phyloP scores from a whole-genome alignment of 2,797 vertebrate genomes.

The Centroberyx gerrardi region DNA sequence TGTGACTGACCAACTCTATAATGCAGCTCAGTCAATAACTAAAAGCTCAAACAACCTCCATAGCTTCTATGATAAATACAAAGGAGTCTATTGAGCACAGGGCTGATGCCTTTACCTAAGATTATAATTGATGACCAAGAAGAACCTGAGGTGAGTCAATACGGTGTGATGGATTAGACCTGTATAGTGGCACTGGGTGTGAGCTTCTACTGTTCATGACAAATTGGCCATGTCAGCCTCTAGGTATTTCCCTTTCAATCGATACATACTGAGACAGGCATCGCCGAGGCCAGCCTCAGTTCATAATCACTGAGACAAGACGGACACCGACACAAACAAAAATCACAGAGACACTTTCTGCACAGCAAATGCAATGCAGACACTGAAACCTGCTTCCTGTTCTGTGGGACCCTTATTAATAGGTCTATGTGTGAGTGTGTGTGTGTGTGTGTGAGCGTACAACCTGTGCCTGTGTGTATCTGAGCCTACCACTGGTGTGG shows the following conservation, averaged over 20 bases:
- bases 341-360: not conserved
- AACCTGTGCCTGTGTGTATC: not conserved
- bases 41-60: constrained; percentile 24
- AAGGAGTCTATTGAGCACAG: constrained; percentile 29
- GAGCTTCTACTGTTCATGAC: constrained; percentile 63
- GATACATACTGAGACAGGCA: constrained; percentile 62
- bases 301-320: constrained; percentile 45
- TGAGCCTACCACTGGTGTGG: constrained; percentile 31
- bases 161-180: constrained; percentile 65
- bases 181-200: constrained; percentile 50
- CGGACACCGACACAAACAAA: not conserved
- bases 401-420: constrained; percentile 6
- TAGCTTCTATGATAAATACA: constrained; percentile 38
- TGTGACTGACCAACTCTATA: constrained; percentile 1
- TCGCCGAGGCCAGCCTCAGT: constrained; percentile 28
- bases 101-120: constrained; percentile 39
- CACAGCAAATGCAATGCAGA: too few relatives aligned
- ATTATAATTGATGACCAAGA: constrained; percentile 67
- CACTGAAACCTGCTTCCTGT: too few relatives aligned
- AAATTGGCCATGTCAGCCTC: constrained; percentile 66
- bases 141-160: constrained; percentile 71
- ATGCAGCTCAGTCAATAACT: constrained; percentile 36
- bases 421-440: not conserved
- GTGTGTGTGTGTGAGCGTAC: constrained; percentile 9
- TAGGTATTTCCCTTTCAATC: constrained; percentile 68